These are phyloP conservation scores for Brachymystax lenok DNA, from an alignment of 2,797 vertebrate genomes.

Conservation along the genomic window DNA sequence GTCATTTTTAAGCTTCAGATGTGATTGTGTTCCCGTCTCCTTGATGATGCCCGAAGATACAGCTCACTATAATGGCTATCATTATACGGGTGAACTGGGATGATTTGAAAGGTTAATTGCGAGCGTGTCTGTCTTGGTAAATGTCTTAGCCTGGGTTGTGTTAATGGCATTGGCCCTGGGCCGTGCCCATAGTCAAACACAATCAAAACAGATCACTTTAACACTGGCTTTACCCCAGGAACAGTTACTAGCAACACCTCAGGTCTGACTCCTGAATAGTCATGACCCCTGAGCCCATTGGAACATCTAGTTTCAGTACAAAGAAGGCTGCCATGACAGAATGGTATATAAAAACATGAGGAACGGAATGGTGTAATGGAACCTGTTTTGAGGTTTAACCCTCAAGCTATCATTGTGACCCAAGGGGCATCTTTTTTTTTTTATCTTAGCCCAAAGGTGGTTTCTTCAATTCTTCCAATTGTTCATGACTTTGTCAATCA, in stretches of 20 bases:
- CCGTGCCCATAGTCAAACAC: neutral
- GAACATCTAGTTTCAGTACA: neutral
- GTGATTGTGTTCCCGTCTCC: neutral
- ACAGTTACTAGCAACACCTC: neutral
- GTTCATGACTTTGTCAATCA: too few relatives aligned
- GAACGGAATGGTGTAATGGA: too few relatives aligned
- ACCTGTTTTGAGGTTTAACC: too few relatives aligned
- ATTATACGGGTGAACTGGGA: neutral
- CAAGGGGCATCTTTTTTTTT: too few relatives aligned
- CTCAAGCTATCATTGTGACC: too few relatives aligned
- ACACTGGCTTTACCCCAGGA: neutral
- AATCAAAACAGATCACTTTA: neutral
- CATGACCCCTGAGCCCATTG: neutral
- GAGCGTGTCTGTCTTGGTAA: neutral
- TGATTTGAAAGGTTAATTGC: slow-evolving; percentile 4
- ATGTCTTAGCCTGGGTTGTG: neutral
- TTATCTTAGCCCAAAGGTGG: too few relatives aligned
- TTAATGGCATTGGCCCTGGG: neutral
- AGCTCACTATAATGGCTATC: neutral
- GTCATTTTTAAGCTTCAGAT: neutral
- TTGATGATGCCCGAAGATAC: neutral
- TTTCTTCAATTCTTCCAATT: too few relatives aligned
- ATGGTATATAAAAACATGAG: too few relatives aligned
- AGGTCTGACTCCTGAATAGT: neutral
- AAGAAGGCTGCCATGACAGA: neutral